Evolutionary conservation across 2,113 vertebrate species (phyloP).

Genomic region (Muscicapa adusta): DNA sequence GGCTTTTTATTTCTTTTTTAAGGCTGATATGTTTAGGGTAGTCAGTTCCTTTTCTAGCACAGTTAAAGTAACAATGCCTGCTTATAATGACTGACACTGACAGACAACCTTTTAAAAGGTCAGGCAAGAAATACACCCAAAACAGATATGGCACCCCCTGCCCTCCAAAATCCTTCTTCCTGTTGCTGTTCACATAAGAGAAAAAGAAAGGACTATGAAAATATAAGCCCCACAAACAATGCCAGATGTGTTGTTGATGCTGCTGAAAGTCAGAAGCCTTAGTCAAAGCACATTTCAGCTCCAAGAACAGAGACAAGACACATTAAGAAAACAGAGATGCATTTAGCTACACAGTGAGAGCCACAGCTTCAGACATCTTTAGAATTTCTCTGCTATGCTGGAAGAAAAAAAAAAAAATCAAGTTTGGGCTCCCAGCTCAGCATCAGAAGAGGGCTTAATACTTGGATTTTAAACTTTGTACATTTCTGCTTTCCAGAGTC

Average conservation of each 20-base stretch:
- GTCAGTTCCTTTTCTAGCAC: not conserved
- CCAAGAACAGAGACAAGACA: not conserved
- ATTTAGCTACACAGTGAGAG: not conserved
- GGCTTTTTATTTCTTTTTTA: not conserved
- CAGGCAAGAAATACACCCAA: not conserved
- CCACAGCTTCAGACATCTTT: not conserved
- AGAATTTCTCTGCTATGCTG: not conserved
- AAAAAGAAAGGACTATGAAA: not conserved
- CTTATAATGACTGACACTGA: not conserved
- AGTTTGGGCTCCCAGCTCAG: not conserved
- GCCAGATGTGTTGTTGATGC: not conserved
- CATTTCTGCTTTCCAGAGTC: not conserved
- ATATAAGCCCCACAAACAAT: not conserved
- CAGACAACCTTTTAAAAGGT: not conserved
- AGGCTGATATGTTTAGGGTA: not conserved
- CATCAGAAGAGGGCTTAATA: not conserved
- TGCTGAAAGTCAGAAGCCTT: not conserved
- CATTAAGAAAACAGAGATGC: not conserved
- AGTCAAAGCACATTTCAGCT: not conserved
- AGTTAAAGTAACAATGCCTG: not conserved
- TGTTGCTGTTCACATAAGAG: not conserved
- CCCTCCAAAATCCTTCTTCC: not conserved
- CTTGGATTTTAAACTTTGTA: not conserved
- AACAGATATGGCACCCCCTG: not conserved
- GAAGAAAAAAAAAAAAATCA: not conserved